A percentile compares a stretch with the other conserved stretches of the same genome.
Conservation (phyloP, 2,113 vertebrate genomes). For the Hydropotes inermis region DNA sequence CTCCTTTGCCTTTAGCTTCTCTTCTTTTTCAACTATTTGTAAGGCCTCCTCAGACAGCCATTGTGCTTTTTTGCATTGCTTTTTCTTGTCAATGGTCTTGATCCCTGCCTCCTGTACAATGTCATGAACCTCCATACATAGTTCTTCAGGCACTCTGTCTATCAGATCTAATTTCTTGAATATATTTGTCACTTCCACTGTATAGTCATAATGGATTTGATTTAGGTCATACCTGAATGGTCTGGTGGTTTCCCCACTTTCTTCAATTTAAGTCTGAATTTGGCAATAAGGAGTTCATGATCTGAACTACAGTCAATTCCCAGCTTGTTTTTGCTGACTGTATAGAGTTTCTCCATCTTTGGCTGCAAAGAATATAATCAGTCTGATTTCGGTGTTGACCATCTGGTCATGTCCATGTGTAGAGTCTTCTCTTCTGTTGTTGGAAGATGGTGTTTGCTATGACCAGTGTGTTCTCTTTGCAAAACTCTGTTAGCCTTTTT, state of each 20-base stretch:
- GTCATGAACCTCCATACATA: not conserved
- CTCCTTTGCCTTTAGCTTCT: not conserved
- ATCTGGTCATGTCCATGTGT: not conserved
- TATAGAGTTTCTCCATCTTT: not conserved
- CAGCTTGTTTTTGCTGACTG: not conserved
- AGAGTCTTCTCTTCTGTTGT: not conserved
- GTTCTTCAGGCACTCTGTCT: not conserved
- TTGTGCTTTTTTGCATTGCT: not conserved
- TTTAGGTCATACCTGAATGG: not conserved
- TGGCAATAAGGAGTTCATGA: not conserved
- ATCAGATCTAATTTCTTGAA: not conserved
- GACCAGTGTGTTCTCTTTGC: fast-evolving
- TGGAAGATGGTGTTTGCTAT: not conserved
- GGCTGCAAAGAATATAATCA: not conserved
- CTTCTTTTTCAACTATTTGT: not conserved
- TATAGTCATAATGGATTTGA: not conserved
- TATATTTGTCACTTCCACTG: not conserved
- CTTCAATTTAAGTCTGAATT: not conserved
- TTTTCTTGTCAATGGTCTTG: not conserved
- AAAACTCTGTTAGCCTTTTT: not conserved
- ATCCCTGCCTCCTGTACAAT: not conserved
- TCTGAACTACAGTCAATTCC: not conserved
- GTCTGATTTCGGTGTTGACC: not conserved
- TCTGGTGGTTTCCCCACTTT: not conserved
- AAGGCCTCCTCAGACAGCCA: not conserved